Percentiles rank a stretch among this genome's conserved stretches.
phyloP scores from a whole-genome alignment of 1,140 invertebrate genomes.

The Nomia melanderi region DNA sequence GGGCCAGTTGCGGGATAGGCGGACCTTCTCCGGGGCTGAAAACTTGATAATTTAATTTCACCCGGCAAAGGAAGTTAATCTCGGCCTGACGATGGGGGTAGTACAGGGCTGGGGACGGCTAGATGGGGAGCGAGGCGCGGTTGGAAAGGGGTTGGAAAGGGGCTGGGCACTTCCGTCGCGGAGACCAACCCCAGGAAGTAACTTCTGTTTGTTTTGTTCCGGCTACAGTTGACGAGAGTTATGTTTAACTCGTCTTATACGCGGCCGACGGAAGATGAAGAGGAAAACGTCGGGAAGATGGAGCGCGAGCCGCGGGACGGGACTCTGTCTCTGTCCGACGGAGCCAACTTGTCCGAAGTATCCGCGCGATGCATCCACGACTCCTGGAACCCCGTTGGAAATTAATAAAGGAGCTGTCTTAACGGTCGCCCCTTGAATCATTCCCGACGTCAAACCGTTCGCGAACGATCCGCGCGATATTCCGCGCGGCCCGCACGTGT shows the following conservation, averaged over 20 bases:
- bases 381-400: constrained; percentile 1
- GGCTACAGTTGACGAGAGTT: constrained; percentile 56
- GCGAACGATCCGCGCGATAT: not conserved
- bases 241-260: constrained; percentile 57
- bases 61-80: constrained; percentile 66
- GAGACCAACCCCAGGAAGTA: constrained; percentile 40
- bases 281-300: constrained; percentile 36
- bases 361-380: not conserved
- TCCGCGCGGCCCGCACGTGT: not conserved
- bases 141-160: constrained; percentile 17
- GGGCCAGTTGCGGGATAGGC: constrained; percentile 24
- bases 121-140: too few relatives aligned
- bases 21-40: constrained; percentile 37
- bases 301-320: not conserved
- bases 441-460: not conserved
- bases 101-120: too few relatives aligned
- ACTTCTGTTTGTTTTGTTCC: constrained; percentile 62
- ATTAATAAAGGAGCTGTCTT: constrained; percentile 14
- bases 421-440: not conserved
- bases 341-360: not conserved
- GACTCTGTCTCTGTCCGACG: constrained; percentile 1
- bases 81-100: constrained; percentile 44
- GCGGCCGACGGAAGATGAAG: constrained; percentile 4
- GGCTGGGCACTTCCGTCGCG: constrained; percentile 34
- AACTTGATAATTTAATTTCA: constrained; percentile 71